phyloP scores from a whole-genome alignment of 2,113 vertebrate genomes.

The Cyanistes caeruleus region DNA sequence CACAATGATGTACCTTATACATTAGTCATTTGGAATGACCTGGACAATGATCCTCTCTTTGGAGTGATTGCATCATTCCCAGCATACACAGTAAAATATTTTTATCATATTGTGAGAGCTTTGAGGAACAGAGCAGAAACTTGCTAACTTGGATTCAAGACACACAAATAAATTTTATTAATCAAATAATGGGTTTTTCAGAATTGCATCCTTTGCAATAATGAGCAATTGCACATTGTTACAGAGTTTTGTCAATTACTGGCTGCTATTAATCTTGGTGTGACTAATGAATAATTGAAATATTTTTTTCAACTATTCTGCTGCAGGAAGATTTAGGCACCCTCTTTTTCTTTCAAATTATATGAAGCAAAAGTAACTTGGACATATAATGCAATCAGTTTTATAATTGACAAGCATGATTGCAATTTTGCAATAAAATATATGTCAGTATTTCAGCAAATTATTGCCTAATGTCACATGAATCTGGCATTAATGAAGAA shows the following conservation, averaged over 20 bases:
- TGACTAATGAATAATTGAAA: conserved; percentile 52
- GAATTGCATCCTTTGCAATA: conserved; percentile 12
- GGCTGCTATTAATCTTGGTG: background rate
- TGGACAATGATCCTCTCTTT: background rate
- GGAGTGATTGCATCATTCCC: background rate
- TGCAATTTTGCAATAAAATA: conserved; percentile 49
- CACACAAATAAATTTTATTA: background rate
- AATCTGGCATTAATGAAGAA: conserved; percentile 61
- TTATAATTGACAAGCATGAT: conserved; percentile 49
- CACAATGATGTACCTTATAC: too few species aligned
- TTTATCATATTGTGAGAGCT: background rate
- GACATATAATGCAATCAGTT: conserved; percentile 51
- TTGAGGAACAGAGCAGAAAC: background rate
- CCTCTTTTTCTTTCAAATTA: conserved; percentile 28
- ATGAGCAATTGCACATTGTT: background rate
- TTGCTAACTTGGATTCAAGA: background rate
- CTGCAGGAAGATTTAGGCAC: conserved; percentile 5
- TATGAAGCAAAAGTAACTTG: conserved; percentile 42
- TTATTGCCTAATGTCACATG: conserved; percentile 1
- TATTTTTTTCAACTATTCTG: background rate
- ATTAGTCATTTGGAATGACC: background rate
- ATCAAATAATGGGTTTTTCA: background rate
- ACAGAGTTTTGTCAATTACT: background rate
- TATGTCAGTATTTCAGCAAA: background rate
- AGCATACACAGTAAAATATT: background rate